These are phyloP conservation scores for Tokudaia muenninki DNA, from an alignment of 2,797 vertebrate genomes.

Conservation along the genomic window DNA sequence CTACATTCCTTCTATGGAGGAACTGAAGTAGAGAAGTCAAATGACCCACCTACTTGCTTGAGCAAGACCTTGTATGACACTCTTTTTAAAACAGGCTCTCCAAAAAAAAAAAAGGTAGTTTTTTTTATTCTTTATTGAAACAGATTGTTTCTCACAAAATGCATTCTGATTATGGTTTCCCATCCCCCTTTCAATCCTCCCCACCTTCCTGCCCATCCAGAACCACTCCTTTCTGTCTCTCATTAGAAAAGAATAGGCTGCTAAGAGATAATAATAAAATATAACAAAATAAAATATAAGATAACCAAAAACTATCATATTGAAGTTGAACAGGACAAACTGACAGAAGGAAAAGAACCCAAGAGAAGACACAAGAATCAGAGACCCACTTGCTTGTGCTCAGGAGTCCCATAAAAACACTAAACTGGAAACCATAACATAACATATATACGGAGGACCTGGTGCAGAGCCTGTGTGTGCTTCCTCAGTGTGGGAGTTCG, in stretches of 20 bases:
- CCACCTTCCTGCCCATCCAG: no score
- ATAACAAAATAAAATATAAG: background rate
- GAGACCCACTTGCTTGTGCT: background rate
- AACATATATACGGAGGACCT: background rate
- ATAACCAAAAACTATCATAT: background rate
- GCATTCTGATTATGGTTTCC: no score
- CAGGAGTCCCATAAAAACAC: background rate
- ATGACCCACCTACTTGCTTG: background rate
- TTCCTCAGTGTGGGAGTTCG: no score
- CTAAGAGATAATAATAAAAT: background rate
- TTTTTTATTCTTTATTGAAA: background rate
- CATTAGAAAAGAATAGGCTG: background rate
- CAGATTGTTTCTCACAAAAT: background rate
- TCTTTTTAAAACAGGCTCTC: background rate
- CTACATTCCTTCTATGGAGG: background rate
- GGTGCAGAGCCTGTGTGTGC: background rate
- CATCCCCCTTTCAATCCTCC: background rate
- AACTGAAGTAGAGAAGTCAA: constrained; percentile 20
- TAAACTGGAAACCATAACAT: background rate
- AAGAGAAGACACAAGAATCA: background rate
- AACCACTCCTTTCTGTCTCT: background rate
- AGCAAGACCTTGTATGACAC: background rate
- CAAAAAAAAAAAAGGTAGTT: background rate
- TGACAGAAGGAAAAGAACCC: background rate
- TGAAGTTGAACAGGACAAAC: background rate